Conservation (phyloP, 1,140 invertebrate species). For the Gryon sp. region DNA sequence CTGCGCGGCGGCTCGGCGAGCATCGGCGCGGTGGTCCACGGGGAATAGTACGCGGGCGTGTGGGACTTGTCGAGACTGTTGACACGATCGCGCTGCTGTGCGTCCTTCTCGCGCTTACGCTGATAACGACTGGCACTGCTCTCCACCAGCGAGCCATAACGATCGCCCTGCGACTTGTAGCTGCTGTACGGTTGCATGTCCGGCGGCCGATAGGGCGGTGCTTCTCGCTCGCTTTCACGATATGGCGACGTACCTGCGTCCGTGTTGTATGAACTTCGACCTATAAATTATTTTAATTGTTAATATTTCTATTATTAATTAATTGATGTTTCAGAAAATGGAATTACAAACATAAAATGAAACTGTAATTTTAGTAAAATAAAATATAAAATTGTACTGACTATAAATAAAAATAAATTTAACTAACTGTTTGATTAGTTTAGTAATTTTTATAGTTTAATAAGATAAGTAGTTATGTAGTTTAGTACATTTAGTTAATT, state of each 20-base stretch:
- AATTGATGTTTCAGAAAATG: too few species aligned
- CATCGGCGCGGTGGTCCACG: slow-evolving; percentile 73
- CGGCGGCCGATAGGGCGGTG: slow-evolving; percentile 72
- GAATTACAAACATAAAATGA: too few species aligned
- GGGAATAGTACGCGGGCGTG: slow-evolving; percentile 69
- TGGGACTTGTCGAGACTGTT: slow-evolving; percentile 77
- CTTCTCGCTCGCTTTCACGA: slow-evolving; percentile 74
- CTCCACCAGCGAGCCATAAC: slow-evolving; percentile 75
- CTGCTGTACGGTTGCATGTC: slow-evolving; percentile 70
- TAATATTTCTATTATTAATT: too few species aligned
- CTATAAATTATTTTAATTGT: slow-evolving; percentile 15
- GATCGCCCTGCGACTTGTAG: slow-evolving; percentile 72
- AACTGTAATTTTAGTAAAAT: too few species aligned
- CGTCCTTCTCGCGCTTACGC: slow-evolving; percentile 71
- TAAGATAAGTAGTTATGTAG: too few species aligned
- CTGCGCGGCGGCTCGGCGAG: slow-evolving; percentile 69
- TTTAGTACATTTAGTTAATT: too few species aligned
- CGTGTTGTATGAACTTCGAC: slow-evolving; percentile 71
- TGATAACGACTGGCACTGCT: slow-evolving; percentile 71
- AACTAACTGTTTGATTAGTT: too few species aligned
- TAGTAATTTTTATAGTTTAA: too few species aligned
- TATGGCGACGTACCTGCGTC: slow-evolving; percentile 76
- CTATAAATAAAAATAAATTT: too few species aligned
- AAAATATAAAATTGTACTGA: too few species aligned
- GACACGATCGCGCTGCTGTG: slow-evolving; percentile 72